Percentiles rank a stretch among this genome's conserved stretches.
These are phyloP conservation scores for Cydia amplana DNA, from an alignment of 1,140 invertebrate species.

Conservation along the genomic window DNA sequence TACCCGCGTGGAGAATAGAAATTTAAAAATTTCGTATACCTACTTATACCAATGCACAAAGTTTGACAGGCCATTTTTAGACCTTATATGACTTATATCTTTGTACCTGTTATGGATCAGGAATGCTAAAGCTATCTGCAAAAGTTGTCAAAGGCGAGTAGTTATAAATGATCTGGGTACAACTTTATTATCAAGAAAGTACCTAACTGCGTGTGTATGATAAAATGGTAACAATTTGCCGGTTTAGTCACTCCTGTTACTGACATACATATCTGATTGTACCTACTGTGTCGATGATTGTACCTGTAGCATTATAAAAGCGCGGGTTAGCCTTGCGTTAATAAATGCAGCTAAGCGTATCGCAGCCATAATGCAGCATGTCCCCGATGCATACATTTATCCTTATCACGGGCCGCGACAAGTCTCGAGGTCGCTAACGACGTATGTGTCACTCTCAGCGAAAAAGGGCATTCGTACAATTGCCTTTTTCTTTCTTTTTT, in stretches of 20 bases:
- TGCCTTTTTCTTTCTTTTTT: too few relatives aligned
- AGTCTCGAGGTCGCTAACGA: constrained; percentile 22
- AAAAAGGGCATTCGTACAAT: background rate
- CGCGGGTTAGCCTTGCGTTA: constrained; percentile 11
- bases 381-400: constrained; percentile 55
- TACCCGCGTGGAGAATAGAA: too few relatives aligned
- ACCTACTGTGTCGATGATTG: background rate
- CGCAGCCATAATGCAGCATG: constrained; percentile 39
- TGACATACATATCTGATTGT: background rate
- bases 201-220: background rate
- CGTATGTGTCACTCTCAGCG: constrained; percentile 18
- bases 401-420: constrained; percentile 44
- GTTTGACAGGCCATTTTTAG: too few relatives aligned
- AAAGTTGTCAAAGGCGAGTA: too few relatives aligned
- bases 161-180: too few relatives aligned
- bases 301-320: background rate
- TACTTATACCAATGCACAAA: too few relatives aligned
- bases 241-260: background rate
- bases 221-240: background rate
- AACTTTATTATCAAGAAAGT: too few relatives aligned
- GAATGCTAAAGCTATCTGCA: too few relatives aligned
- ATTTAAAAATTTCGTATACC: too few relatives aligned
- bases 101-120: too few relatives aligned
- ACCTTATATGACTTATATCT: too few relatives aligned
- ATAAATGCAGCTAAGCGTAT: constrained; percentile 37